Evolutionary conservation across 1,140 invertebrate species (phyloP), one percentile per base, ranked within the genome.

Genomic region (Procambarus clarkii): DNA sequence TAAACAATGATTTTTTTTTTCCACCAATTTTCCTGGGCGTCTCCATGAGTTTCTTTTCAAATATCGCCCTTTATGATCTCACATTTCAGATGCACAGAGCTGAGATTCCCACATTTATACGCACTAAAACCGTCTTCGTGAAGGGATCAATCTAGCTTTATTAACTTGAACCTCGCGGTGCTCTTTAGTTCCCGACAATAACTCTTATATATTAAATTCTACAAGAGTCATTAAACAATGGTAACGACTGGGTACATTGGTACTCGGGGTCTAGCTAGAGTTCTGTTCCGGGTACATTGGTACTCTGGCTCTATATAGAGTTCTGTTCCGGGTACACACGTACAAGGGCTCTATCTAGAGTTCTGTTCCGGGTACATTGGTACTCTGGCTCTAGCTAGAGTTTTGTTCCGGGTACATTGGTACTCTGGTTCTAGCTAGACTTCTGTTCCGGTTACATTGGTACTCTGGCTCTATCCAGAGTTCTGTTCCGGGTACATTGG

Each of bases 121-220:
- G 60, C 69, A 74, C n/a, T 74, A 74, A 74, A 74, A 24, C 24
- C 69, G n/a, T 74, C 69, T 34, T 34, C 24, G 21, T 74, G 7
- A 74, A 74, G 24, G 69, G 69, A 74, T 74, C 69, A 34, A 34
- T 74, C 69, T 34, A 74, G n/a, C n/a, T 74, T 74, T 74, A 74
- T 74, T 24, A 74, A 74, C 69, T 74, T 21, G 5, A 11, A 21
- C 24, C 9, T 21, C n/a, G 24, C 21, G 2, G 69, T 5, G 2
- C n/a, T 21, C 5, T n/a, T 24, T 3, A 34, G 69, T 74, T 21
- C 24, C 24, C 4, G 24, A 74, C 69, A 34, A 74, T 74, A 74
- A 24, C 24, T 74, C 69, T 13, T 34, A 24, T 74, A 24, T 74
- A 74, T 74, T 74, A 74, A 74, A 74, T 74, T 34, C 24, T 34